phyloP scores from a whole-genome alignment of 1,140 invertebrate genomes.

The Colletes latitarsis region DNA sequence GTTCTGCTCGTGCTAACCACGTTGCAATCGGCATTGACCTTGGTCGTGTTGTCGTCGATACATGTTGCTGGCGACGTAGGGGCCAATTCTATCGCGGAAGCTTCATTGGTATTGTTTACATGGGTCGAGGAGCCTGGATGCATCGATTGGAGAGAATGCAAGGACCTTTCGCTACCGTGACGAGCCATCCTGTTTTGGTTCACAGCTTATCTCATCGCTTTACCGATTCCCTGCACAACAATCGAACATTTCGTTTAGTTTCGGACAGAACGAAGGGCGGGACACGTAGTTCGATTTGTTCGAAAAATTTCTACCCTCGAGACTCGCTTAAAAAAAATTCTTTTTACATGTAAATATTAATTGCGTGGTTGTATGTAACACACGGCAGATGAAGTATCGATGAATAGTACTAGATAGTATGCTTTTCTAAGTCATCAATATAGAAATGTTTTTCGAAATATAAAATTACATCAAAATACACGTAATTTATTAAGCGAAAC shows the following conservation, averaged over 20 bases:
- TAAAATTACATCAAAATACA: no score
- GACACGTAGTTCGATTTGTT: no score
- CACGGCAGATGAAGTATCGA: no score
- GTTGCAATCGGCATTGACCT: conserved; percentile 43
- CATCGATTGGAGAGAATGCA: conserved; percentile 56
- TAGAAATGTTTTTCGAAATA: no score
- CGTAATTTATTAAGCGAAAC: no score
- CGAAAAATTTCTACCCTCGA: no score
- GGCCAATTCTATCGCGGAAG: conserved; percentile 24
- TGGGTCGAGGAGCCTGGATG: conserved; percentile 28
- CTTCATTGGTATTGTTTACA: conserved; percentile 11
- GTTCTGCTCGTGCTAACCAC: conserved; percentile 17
- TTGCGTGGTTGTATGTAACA: no score
- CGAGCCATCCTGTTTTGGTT: conserved; percentile 64
- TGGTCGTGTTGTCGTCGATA: conserved; percentile 12
- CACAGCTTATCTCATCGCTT: conserved; percentile 49
- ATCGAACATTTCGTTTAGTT: background rate
- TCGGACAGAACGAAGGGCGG: no score
- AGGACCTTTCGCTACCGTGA: conserved; percentile 61
- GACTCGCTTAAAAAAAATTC: no score
- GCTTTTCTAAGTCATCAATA: no score
- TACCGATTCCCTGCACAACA: background rate
- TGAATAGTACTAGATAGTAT: no score
- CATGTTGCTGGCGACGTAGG: conserved; percentile 36
- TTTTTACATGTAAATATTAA: no score